Conservation (phyloP, 2,797 vertebrate genomes). For the Dryobates pubescens region DNA sequence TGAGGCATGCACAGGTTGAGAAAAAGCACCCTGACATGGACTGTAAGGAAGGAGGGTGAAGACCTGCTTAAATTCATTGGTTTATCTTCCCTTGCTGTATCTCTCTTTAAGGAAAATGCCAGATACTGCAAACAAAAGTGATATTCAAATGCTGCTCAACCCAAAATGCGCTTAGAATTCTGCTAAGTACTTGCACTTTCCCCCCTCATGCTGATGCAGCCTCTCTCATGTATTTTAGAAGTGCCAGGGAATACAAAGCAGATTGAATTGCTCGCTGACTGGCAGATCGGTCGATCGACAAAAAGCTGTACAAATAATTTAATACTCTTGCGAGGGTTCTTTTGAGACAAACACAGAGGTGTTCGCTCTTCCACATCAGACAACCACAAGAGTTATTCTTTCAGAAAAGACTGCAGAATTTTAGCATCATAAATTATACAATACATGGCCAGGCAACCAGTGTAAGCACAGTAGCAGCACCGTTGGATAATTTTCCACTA, state of each 20-base stretch:
- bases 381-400: neutral
- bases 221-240: rapidly evolving
- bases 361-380: neutral
- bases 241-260: neutral
- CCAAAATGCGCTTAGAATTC: neutral
- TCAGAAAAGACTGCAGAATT: neutral
- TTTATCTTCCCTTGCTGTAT: too few species aligned
- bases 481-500: neutral
- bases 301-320: neutral
- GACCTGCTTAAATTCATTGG: too few species aligned
- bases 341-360: neutral
- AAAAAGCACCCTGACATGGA: too few species aligned
- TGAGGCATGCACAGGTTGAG: rapidly evolving
- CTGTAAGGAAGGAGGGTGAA: too few species aligned
- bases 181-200: neutral
- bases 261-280: too few species aligned
- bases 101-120: too few species aligned
- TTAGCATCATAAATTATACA: neutral
- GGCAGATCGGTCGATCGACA: neutral
- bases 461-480: rapidly evolving
- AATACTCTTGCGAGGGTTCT: neutral
- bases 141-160: neutral
- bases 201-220: neutral
- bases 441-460: neutral
- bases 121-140: too few species aligned